These are phyloP conservation scores for Chalcis sispes DNA, from an alignment of 2,888 invertebrate genomes.

Conservation along the genomic window DNA sequence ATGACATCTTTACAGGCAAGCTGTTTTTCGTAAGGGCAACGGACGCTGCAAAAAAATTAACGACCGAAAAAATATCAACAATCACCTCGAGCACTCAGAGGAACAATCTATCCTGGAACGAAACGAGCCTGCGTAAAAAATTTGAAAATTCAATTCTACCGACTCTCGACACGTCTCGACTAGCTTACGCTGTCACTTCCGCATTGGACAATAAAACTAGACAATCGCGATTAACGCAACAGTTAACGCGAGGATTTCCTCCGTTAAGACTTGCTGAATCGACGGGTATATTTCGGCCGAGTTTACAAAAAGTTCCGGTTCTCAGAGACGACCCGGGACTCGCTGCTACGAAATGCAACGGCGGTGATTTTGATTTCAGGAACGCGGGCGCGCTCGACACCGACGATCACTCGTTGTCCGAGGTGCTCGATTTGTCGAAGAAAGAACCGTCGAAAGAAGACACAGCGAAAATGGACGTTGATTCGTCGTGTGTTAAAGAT, in stretches of 20 bases:
- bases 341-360: constrained; percentile 5
- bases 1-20: constrained; percentile 30
- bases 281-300: constrained; percentile 8
- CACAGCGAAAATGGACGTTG: not conserved
- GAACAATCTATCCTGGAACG: constrained; percentile 38
- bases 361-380: constrained; percentile 13
- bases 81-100: constrained; percentile 32
- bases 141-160: not conserved
- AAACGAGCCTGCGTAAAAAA: constrained; percentile 37
- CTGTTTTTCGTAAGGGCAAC: constrained; percentile 50
- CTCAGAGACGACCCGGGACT: not conserved
- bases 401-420: constrained; percentile 37
- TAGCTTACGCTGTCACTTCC: not conserved
- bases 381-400: not conserved
- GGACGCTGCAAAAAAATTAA: constrained; percentile 23
- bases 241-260: constrained; percentile 17
- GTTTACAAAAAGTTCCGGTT: not conserved
- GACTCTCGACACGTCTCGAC: not conserved
- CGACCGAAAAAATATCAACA: constrained; percentile 28
- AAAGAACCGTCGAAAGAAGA: constrained; percentile 34
- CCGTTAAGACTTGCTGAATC: constrained; percentile 27
- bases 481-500: not conserved
- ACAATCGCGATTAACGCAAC: not conserved
- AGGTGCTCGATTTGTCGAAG: constrained; percentile 54
- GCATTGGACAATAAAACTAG: not conserved